phyloP scores from a whole-genome alignment of 2,797 vertebrate genomes.

The Lacerta bilineata region DNA sequence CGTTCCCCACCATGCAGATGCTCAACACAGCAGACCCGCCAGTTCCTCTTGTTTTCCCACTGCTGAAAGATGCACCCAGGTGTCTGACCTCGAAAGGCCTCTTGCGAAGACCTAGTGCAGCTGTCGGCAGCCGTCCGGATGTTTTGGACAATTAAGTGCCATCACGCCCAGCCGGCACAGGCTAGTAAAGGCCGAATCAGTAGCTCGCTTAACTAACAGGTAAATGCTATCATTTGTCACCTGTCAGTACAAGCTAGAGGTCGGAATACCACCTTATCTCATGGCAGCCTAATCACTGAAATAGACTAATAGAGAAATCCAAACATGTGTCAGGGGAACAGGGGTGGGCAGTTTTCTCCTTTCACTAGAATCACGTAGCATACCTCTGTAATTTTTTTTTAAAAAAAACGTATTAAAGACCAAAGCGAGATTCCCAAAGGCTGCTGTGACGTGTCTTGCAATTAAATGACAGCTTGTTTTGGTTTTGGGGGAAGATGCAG shows the following conservation, averaged over 20 bases:
- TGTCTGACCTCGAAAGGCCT: not conserved
- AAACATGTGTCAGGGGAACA: not conserved
- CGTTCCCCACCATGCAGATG: not conserved
- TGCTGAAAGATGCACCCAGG: not conserved
- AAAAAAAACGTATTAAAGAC: not conserved
- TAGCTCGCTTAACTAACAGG: not conserved
- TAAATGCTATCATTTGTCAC: not conserved
- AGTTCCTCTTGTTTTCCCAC: not conserved
- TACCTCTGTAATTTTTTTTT: slow-evolving; percentile 1
- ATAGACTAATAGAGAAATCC: too few relatives aligned
- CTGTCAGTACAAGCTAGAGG: not conserved
- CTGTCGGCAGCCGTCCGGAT: too few relatives aligned
- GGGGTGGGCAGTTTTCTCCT: not conserved
- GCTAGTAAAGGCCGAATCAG: too few relatives aligned
- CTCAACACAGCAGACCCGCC: not conserved
- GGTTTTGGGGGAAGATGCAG: not conserved
- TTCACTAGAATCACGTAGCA: not conserved
- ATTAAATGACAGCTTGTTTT: not conserved
- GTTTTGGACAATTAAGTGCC: too few relatives aligned
- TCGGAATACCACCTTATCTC: not conserved
- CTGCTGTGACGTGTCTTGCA: not conserved
- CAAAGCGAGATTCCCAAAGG: slow-evolving; percentile 22
- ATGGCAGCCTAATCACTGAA: not conserved
- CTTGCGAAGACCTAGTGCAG: not conserved
- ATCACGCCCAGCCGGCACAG: too few relatives aligned